Evolutionary conservation across 2,113 vertebrate genomes (phyloP), one percentile per base, ranked within the genome.

Genomic region (Felis chaus): DNA sequence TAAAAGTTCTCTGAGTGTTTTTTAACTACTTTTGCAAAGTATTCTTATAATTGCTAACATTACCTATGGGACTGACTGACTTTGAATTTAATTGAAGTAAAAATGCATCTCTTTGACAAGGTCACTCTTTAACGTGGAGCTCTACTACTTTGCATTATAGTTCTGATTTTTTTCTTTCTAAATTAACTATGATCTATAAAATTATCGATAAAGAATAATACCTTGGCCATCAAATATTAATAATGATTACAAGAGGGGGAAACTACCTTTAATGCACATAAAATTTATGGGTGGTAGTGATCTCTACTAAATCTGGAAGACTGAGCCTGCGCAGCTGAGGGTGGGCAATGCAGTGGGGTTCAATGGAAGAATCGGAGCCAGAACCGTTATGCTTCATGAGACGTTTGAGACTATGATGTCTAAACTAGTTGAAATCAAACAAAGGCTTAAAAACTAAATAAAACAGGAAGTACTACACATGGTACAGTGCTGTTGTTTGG

Each of bases 81-180:
- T 98, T 98, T 98, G 97, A 98, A 98, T 98, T 98, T 99, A 99
- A 99, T 98, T 98, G 98, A 98, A 98, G 95, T 85, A 97, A 98
- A 98, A 98, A 98, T 97, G 90, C 91, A 19, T 98, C 92, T 97
- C 76, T 98, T 98, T 98, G 98, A 98, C 98, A 98, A 98, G 98
- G 98, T 99, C 98, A 98, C 96, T 98, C 98, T 98, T 98, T 97
- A 98, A 98, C 98, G 93, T 86, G n/a, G 93, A 98, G 73, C 76
- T 68, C 85, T 16, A 86, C 85, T 95, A 96, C 96, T 98, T 95
- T 98, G 92, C 55, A 94, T 78, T 98, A 78, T n/a, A 95, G 79
- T 98, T 98, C 98, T 98, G 95, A 98, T 96, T 98, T 98, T 98
- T 98, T 98, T 93, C 96, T 94, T 98, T 98, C 94, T 98, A 98